Evolutionary conservation across 2,797 vertebrate species (phyloP).

Genomic region (Trachurus trachurus): DNA sequence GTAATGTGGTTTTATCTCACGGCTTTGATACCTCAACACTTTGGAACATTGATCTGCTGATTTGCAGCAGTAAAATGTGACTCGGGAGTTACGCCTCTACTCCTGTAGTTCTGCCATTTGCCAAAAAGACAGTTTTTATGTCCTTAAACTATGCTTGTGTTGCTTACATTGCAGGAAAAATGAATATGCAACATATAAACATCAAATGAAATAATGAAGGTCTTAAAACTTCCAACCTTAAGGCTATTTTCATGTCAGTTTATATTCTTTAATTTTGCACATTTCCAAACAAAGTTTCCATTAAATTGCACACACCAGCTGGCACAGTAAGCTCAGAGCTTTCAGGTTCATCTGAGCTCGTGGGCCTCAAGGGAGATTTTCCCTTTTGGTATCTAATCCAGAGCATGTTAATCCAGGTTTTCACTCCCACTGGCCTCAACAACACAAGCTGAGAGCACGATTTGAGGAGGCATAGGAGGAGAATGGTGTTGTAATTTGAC

Average conservation of each 20-base stretch:
- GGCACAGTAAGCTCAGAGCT: too few species aligned
- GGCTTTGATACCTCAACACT: too few species aligned
- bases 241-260: neutral
- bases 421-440: constrained; percentile 8
- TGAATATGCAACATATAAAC: neutral
- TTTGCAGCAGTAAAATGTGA: too few species aligned
- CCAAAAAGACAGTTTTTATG: neutral
- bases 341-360: neutral
- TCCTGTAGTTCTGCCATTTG: too few species aligned
- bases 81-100: too few species aligned
- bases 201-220: neutral
- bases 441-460: constrained; percentile 6
- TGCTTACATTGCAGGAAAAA: neutral
- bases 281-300: neutral
- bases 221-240: neutral
- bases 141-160: neutral
- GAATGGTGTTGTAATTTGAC: constrained; percentile 69
- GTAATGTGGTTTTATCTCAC: too few species aligned
- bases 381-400: neutral
- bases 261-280: neutral
- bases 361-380: neutral
- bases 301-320: neutral
- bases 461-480: constrained; percentile 44
- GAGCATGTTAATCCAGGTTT: neutral
- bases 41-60: too few species aligned